Evolutionary conservation across 2,888 invertebrate genomes (phyloP).

Genomic region (Exocentrus adspersus): DNA sequence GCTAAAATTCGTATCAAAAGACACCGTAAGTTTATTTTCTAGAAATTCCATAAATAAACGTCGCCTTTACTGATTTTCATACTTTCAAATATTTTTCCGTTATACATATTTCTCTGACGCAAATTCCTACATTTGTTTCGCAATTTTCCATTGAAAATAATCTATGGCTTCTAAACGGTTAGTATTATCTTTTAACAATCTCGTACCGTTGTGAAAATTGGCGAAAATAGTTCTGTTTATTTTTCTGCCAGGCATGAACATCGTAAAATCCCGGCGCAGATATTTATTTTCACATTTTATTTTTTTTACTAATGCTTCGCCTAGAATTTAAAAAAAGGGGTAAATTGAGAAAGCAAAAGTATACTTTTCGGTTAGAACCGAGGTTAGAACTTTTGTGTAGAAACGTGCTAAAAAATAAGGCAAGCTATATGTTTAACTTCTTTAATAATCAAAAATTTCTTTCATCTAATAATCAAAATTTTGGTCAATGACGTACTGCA

Average conservation of each 20-base stretch:
- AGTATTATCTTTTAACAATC: slow-evolving; percentile 26
- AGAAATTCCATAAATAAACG: slow-evolving; percentile 11
- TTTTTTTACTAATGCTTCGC: too few species aligned
- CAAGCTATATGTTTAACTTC: too few species aligned
- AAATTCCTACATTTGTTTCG: slow-evolving; percentile 19
- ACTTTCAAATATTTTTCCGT: slow-evolving; percentile 15
- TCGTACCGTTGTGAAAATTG: slow-evolving; percentile 16
- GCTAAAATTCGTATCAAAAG: slow-evolving; percentile 8
- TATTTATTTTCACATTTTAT: slow-evolving; percentile 20
- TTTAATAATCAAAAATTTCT: too few species aligned
- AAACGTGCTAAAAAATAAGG: too few species aligned
- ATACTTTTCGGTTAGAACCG: too few species aligned
- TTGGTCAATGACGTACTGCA: too few species aligned
- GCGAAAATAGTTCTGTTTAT: slow-evolving; percentile 27
- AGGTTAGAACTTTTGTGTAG: too few species aligned
- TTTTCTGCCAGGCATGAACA: slow-evolving; percentile 12
- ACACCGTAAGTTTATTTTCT: slow-evolving; percentile 10
- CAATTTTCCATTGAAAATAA: slow-evolving; percentile 22
- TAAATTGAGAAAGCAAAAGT: too few species aligned
- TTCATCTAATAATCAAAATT: too few species aligned
- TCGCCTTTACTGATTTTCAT: slow-evolving; percentile 8
- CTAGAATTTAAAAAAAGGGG: too few species aligned
- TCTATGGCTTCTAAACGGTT: slow-evolving; percentile 15
- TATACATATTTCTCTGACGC: slow-evolving; percentile 24
- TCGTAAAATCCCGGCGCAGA: slow-evolving; percentile 16